phyloP scores from a whole-genome alignment of 92 coral and sea anemone species.

The Epizoanthus scotinus region DNA sequence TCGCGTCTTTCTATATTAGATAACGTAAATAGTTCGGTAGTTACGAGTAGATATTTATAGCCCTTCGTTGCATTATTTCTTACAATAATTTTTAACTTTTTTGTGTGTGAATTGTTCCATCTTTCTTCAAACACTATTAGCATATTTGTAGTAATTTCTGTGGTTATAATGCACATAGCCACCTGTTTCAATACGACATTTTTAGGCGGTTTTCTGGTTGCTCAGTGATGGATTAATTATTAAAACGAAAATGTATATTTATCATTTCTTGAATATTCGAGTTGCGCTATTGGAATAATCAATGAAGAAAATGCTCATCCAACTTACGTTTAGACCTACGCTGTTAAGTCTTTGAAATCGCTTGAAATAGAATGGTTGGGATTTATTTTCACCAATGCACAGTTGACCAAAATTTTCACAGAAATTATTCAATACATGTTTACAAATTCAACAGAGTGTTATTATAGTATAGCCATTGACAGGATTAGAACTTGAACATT shows the following conservation, averaged over 20 bases:
- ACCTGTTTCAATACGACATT: constrained; percentile 37
- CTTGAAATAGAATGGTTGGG: neutral
- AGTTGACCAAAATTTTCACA: neutral
- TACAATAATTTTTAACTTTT: neutral
- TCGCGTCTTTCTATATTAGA: neutral
- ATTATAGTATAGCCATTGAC: neutral
- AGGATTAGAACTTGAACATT: neutral
- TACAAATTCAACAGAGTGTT: neutral
- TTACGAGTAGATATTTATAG: neutral
- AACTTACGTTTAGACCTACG: neutral
- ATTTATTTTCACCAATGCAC: neutral
- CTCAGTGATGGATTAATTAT: constrained; percentile 10
- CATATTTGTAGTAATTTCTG: constrained; percentile 24
- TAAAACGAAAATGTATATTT: neutral
- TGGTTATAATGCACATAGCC: constrained; percentile 11
- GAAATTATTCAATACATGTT: neutral
- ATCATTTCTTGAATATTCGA: neutral
- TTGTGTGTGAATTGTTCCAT: neutral
- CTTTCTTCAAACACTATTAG: neutral
- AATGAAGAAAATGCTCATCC: neutral
- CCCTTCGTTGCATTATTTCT: neutral
- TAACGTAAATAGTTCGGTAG: neutral
- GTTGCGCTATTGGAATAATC: neutral
- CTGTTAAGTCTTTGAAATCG: neutral
- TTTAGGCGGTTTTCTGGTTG: constrained; percentile 14